Percentiles rank a stretch among this genome's conserved stretches.
Evolutionary conservation across 2,888 invertebrate species (phyloP).

Genomic region (Conus canariensis): DNA sequence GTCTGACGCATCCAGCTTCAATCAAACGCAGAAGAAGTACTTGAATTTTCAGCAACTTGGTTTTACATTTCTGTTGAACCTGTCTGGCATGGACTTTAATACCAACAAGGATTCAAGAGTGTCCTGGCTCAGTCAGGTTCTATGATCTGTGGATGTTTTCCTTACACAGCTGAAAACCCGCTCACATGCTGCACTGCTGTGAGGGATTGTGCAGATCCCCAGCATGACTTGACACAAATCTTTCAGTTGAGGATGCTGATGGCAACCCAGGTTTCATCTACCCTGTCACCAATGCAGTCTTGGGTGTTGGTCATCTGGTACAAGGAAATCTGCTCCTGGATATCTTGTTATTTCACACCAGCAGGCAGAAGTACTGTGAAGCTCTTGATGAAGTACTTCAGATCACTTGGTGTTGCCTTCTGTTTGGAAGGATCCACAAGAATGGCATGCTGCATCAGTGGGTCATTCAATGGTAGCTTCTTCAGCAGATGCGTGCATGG

Average conservation of each 20-base stretch:
- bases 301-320: background rate
- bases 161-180: background rate
- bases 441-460: background rate
- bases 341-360: background rate
- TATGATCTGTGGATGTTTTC: too few relatives aligned
- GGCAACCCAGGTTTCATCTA: background rate
- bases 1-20: too few relatives aligned
- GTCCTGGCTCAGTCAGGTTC: too few relatives aligned
- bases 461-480: background rate
- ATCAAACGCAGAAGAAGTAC: too few relatives aligned
- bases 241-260: background rate
- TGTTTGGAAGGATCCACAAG: background rate
- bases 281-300: too few relatives aligned
- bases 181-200: conserved; percentile 14
- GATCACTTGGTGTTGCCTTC: background rate
- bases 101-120: too few relatives aligned
- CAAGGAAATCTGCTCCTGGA: background rate
- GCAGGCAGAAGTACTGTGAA: too few relatives aligned
- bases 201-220: too few relatives aligned
- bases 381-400: background rate
- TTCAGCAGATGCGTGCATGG: background rate
- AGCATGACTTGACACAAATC: too few relatives aligned
- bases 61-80: too few relatives aligned
- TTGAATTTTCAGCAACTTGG: too few relatives aligned
- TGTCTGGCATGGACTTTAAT: too few relatives aligned